phyloP scores from a whole-genome alignment of 1,140 invertebrate genomes.

The Drosophila sechellia region DNA sequence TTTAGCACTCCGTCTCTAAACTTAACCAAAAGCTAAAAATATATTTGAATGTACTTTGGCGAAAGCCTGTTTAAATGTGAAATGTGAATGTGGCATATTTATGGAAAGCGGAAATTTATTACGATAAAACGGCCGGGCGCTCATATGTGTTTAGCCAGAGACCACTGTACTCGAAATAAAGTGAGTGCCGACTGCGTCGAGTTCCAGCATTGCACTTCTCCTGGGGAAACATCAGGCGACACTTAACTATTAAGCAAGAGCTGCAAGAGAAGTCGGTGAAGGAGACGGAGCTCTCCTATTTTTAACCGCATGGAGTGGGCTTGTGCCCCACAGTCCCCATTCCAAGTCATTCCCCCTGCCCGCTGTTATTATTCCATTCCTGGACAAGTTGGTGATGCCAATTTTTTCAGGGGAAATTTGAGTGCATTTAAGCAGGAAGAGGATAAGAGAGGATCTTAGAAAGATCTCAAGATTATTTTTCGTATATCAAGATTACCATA shows the following conservation, averaged over 20 bases:
- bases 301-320: slow-evolving; percentile 60
- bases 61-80: slow-evolving; percentile 16
- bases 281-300: slow-evolving; percentile 48
- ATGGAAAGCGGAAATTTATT: slow-evolving; percentile 9
- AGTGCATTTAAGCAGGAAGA: neutral
- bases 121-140: slow-evolving; percentile 7
- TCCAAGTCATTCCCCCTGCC: slow-evolving; percentile 17
- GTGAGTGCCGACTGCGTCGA: slow-evolving; percentile 20
- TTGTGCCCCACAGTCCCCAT: slow-evolving; percentile 45
- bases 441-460: too few species aligned
- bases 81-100: slow-evolving; percentile 13
- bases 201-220: slow-evolving; percentile 41
- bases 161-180: slow-evolving; percentile 26
- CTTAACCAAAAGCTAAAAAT: slow-evolving; percentile 1
- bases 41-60: slow-evolving; percentile 13
- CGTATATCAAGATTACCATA: too few species aligned
- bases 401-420: slow-evolving; percentile 2
- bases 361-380: neutral
- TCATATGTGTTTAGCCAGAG: neutral
- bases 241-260: slow-evolving; percentile 61
- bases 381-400: slow-evolving; percentile 6
- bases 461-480: too few species aligned
- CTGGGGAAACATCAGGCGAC: slow-evolving; percentile 45
- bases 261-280: slow-evolving; percentile 2
- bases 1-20: neutral